These are phyloP conservation scores for Caenorhabditis remanei DNA, from an alignment of 1,140 invertebrate species.

Conservation along the genomic window DNA sequence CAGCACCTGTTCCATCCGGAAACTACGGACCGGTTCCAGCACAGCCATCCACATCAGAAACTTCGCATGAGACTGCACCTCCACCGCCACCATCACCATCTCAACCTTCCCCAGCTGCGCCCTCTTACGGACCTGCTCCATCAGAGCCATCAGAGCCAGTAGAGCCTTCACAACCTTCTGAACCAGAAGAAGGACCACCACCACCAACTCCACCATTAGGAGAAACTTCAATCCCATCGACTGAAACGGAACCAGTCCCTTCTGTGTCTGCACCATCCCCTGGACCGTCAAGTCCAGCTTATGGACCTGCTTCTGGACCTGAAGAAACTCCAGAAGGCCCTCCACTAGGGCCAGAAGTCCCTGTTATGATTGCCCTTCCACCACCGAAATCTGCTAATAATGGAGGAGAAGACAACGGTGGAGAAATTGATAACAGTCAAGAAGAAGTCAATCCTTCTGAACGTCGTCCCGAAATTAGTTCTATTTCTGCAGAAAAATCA, in stretches of 20 bases:
- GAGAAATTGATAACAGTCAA: slow-evolving; percentile 19
- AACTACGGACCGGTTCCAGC: background rate
- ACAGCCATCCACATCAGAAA: background rate
- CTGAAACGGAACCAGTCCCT: background rate
- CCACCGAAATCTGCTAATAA: background rate
- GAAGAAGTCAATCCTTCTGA: slow-evolving; percentile 45
- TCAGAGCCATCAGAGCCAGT: background rate
- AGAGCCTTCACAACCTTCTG: background rate
- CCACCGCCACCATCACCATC: slow-evolving; percentile 1
- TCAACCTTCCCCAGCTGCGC: slow-evolving; percentile 7
- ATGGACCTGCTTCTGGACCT: background rate
- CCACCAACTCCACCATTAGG: background rate
- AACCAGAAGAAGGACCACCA: background rate
- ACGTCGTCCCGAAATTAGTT: slow-evolving; percentile 46
- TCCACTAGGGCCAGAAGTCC: background rate
- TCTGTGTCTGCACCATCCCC: background rate
- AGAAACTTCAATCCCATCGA: background rate
- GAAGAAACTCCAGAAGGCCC: background rate
- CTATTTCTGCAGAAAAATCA: slow-evolving; percentile 17
- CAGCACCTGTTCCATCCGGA: background rate
- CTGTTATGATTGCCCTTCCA: slow-evolving; percentile 7
- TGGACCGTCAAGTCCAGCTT: background rate
- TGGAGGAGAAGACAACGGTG: slow-evolving; percentile 25
- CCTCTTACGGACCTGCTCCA: background rate
- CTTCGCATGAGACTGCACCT: slow-evolving; percentile 31